phyloP scores from a whole-genome alignment of 1,140 invertebrate genomes.

The Reticulitermes speratus region DNA sequence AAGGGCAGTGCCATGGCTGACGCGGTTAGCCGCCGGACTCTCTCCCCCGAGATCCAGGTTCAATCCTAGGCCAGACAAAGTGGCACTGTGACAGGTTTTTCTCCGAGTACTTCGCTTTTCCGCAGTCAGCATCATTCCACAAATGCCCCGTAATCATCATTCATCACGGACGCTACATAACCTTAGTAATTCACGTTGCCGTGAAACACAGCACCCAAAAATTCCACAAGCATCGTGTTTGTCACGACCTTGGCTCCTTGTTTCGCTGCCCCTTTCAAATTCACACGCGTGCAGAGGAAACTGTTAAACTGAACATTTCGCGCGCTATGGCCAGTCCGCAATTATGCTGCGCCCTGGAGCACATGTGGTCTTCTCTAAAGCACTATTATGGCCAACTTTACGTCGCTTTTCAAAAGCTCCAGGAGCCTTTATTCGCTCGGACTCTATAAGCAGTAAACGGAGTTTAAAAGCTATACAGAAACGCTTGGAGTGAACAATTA shows the following conservation, averaged over 20 bases:
- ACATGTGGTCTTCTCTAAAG: constrained; percentile 6
- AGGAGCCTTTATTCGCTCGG: constrained; percentile 5
- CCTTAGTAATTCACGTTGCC: neutral
- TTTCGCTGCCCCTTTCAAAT: neutral
- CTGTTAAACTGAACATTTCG: constrained; percentile 6
- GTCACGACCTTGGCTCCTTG: neutral
- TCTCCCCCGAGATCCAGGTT: no score
- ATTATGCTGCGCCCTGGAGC: neutral
- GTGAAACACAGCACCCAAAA: neutral
- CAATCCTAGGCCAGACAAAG: no score
- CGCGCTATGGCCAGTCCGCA: neutral
- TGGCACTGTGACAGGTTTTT: no score
- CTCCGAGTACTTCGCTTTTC: no score
- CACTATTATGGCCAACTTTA: constrained; percentile 9
- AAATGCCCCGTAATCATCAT: no score
- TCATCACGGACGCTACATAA: no score
- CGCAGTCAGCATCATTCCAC: no score
- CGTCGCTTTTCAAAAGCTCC: neutral
- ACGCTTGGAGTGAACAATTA: constrained; percentile 15
- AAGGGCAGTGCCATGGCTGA: no score
- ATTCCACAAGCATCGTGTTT: neutral
- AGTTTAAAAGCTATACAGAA: neutral
- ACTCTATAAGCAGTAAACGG: constrained; percentile 10
- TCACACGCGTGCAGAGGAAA: neutral
- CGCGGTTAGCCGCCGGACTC: no score